Evolutionary conservation across 1,140 invertebrate species (phyloP).

Genomic region (Drosophila pseudoobscura): DNA sequence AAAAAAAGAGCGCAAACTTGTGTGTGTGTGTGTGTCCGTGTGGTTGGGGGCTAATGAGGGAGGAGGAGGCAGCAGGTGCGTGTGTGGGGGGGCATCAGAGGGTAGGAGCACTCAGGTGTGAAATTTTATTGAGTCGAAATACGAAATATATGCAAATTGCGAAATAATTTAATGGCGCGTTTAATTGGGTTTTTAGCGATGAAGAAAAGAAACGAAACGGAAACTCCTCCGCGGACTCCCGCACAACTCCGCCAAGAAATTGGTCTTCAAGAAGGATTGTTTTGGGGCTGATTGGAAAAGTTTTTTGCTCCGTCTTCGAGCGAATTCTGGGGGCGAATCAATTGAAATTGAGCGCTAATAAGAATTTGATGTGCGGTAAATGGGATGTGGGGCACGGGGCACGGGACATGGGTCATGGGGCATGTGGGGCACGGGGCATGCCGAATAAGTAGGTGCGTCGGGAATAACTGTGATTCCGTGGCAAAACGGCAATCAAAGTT

Average conservation of each 20-base stretch:
- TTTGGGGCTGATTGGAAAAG: conserved; percentile 71
- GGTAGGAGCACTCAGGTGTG: conserved; percentile 66
- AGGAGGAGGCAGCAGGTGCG: conserved; percentile 18
- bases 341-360: conserved; percentile 81
- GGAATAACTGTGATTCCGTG: conserved; percentile 32
- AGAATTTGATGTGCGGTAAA: conserved; percentile 78
- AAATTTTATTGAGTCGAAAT: conserved; percentile 81
- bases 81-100: conserved; percentile 5
- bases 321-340: conserved; percentile 47
- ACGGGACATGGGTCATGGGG: not conserved
- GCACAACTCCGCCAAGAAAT: conserved; percentile 5
- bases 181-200: conserved; percentile 80
- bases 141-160: conserved; percentile 82
- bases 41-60: conserved; percentile 32
- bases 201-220: conserved; percentile 21
- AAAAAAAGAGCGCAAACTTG: conserved; percentile 34
- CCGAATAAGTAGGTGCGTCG: not conserved
- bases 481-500: conserved; percentile 50
- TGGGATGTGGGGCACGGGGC: conserved; percentile 30
- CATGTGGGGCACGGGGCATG: not conserved
- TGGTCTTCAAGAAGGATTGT: conserved; percentile 63
- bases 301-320: conserved; percentile 43
- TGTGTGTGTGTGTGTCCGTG: conserved; percentile 8
- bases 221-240: not conserved
- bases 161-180: conserved; percentile 81